Conservation (phyloP, 2,888 invertebrate genomes). For the Melolontha melolontha region DNA sequence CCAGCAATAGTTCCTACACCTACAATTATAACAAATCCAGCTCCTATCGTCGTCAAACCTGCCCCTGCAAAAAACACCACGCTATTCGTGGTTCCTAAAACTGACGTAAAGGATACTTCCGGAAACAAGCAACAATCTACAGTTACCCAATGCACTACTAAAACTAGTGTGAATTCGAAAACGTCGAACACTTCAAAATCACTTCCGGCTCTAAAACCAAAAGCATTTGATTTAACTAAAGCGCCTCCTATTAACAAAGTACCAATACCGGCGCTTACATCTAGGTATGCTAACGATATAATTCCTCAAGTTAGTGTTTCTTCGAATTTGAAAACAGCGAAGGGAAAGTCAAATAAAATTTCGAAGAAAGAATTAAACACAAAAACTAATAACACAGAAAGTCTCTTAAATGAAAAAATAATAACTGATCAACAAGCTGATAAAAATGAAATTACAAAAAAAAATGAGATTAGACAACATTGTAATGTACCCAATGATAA, state of each 20-base stretch:
- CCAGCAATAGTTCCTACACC: constrained; percentile 50
- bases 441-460: constrained; percentile 9
- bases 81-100: constrained; percentile 46
- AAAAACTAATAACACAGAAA: background rate
- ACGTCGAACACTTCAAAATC: constrained; percentile 32
- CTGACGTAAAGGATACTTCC: constrained; percentile 42
- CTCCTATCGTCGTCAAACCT: constrained; percentile 49
- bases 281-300: constrained; percentile 53
- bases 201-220: constrained; percentile 40
- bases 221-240: constrained; percentile 55
- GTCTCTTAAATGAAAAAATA: background rate
- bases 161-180: constrained; percentile 39
- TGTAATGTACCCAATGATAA: constrained; percentile 1
- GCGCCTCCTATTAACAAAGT: constrained; percentile 65
- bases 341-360: constrained; percentile 23
- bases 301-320: constrained; percentile 18
- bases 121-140: constrained; percentile 27
- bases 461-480: constrained; percentile 20
- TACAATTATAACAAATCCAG: constrained; percentile 52
- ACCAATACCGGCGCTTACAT: constrained; percentile 63
- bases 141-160: constrained; percentile 2
- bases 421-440: background rate
- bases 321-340: constrained; percentile 5
- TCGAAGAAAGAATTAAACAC: constrained; percentile 38
- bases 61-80: constrained; percentile 48